Conservation (phyloP, 1,140 invertebrate genomes). For the Tetramorium alpestre region DNA sequence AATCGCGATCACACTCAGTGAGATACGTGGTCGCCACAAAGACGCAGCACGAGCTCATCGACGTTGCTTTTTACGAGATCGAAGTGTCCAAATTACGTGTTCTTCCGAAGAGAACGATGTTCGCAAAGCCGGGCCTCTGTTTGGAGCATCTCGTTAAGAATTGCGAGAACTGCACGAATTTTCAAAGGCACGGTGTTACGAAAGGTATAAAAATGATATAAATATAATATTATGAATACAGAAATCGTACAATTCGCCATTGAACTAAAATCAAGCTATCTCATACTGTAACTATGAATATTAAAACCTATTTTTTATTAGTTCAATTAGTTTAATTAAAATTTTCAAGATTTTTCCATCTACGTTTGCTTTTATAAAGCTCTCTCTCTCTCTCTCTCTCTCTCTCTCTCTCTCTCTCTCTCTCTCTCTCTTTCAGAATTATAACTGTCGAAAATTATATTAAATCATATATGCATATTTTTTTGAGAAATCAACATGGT, state of each 20-base stretch:
- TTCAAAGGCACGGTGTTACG: conserved; percentile 54
- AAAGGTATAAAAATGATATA: conserved; percentile 36
- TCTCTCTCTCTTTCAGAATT: background rate
- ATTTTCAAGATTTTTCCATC: background rate
- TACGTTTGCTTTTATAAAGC: background rate
- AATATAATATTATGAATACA: background rate
- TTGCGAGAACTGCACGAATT: conserved; percentile 79
- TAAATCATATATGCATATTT: background rate
- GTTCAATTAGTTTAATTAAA: background rate
- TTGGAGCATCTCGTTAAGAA: conserved; percentile 67
- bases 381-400: background rate
- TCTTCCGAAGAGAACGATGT: conserved; percentile 49
- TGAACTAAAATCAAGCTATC: background rate
- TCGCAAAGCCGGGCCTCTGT: conserved; percentile 74
- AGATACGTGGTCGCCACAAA: conserved; percentile 71
- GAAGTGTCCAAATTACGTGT: conserved; percentile 62
- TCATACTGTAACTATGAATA: background rate
- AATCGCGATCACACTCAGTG: conserved; percentile 71
- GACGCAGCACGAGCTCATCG: conserved; percentile 63
- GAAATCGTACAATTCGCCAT: background rate
- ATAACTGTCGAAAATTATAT: background rate
- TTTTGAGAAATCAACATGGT: background rate
- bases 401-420: background rate
- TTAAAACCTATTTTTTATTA: background rate
- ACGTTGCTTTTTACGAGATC: conserved; percentile 72